Base-by-base conservation (phyloP, 2,888 invertebrate species). In the Himalopsyche kuldschensis region DNA sequence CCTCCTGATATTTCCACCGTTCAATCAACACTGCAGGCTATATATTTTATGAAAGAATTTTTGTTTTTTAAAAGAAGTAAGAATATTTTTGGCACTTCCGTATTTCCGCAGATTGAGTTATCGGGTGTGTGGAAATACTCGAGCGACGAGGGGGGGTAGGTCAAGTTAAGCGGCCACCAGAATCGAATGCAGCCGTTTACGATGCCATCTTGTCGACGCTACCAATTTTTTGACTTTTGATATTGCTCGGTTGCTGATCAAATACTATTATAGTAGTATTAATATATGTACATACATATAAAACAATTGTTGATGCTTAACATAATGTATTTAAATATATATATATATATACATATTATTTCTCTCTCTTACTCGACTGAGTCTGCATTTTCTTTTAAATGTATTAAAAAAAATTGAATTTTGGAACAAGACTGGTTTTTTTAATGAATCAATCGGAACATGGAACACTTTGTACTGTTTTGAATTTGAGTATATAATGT, bases 221-320 rank as follows among this genome's bases (percentile, higher is more conserved):
- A 31, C 31, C 75, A 30, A 41, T 41, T 75, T 75, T 75, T 32
- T 75, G 75, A 32, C 75, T 75, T 75, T 75, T 75, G 75, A 75
- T 75, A 75, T 75, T 35, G 55, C 46, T 79, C 79, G 69, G 75
- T 81, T 81, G 35, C 75, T 76, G 81, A 77, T 77, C 81, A 81
- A 77, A 81, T 76, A 81, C 81, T 81, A 82, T 31, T 81, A 32
- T 77, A 77, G 35, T n/a, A 77, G 77, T 77, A 77, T 77, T 77
- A 77, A 77, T 77, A 63, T 78, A 78, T 82, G 75, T 82, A 78
- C 24, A 77, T 20, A 31, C 20, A 77, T 75, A 78, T 82, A 78
- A 78, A 55, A 82, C 76, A 75, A 79, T 79, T 82, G 82, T 82
- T 75, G 47, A 79, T 75, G 78, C 82, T 78, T 82, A 78, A 82